Base-by-base conservation (phyloP, 2,113 vertebrate genomes). In the Nyctereutes procyonoides region DNA sequence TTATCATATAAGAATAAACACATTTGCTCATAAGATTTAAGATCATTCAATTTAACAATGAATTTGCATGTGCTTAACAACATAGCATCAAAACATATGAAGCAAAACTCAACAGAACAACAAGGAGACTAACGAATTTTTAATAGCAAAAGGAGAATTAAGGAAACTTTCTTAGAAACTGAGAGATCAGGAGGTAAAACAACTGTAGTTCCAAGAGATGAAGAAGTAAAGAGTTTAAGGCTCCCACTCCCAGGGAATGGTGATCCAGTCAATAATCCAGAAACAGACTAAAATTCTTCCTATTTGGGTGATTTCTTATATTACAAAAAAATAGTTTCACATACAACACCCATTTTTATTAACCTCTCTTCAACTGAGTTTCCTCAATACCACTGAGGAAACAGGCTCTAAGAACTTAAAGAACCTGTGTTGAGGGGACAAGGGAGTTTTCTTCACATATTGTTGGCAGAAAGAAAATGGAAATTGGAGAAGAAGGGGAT, bases 1-100 rank as follows among this genome's bases (percentile, higher is more conserved):
- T 94, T 60, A 60, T 19, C 63, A 58, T 60, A n/a, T 53, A 56
- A 80, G 48, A 28, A 53, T 58, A 80, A 92, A 73, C 30, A 95
- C 24, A 58, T n/a, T 67, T 67, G 65, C 30, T n/a, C 65, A 67
- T 67, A 67, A 67, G 30, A 67, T n/a, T 67, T 67, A 67, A 67
- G 30, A 15, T 67, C 20, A n/a, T 85, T 97, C 48, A 87, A 88
- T 63, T 96, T 82, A 65, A 76, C 43, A 96, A 71, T 63, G 60
- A 71, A 95, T 82, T 88, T 90, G 8, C 3, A 17, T 28, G 19
- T 56, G 38, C 38, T 83, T 77, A 92, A 87, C 8, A 89, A 73
- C 16, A 48, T 24, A 84, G 8, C 24, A 79, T 94, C 16, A 97
- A 77, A 89, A 56, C 7, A 90, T 26, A 51, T 2, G 94, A 62